Evolutionary conservation across 2,888 invertebrate genomes (phyloP), one percentile per base, ranked within the genome.

Genomic region (Cenopis cana): DNA sequence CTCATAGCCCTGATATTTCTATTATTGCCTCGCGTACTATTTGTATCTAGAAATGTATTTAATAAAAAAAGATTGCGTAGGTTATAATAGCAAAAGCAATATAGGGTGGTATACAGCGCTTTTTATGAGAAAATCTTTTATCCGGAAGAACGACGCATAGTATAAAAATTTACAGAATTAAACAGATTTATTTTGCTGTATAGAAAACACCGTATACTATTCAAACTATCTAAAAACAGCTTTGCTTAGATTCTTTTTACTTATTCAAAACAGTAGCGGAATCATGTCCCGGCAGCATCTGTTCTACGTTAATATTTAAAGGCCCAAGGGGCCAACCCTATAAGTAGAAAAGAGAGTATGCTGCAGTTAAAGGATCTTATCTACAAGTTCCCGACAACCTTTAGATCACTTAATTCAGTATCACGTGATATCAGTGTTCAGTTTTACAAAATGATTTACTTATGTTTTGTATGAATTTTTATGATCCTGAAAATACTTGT

Each of bases 271-370:
- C 54, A 38, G 33, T 49, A 36, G 52, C 38, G 50, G 41, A 57
- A 57, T 64, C 56, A 38, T 65, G 64, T 18, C 50, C 18, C 18
- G 33, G 57, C 41, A 64, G 59, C 64, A 64, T 69, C 69, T 69
- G 64, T 57, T 62, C 56, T 41, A 18, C 64, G 29, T 69, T 64
- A 69, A 69, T 65, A 69, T 69, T 69, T 69, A 64, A 69, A 69
- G 56, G 41, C 29, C 55, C 12, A 57, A 56, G 57, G 41, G 29
- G 17, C 61, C 18, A 11, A 18, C 18, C 61, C 33, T 62, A 5
- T n/a, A 52, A 20, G 17, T 46, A 17, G 14, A 33, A 52, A 20
- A 36, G 38, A 52, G 36, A 20, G 18, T 36, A 52, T 36, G 52
- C 0, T 33, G 38, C 52, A 52, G n/a, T n/a, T 52, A 52, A 64